These are phyloP conservation scores for Dasyornis broadbenti DNA, from an alignment of 2,113 vertebrate species.

Conservation along the genomic window DNA sequence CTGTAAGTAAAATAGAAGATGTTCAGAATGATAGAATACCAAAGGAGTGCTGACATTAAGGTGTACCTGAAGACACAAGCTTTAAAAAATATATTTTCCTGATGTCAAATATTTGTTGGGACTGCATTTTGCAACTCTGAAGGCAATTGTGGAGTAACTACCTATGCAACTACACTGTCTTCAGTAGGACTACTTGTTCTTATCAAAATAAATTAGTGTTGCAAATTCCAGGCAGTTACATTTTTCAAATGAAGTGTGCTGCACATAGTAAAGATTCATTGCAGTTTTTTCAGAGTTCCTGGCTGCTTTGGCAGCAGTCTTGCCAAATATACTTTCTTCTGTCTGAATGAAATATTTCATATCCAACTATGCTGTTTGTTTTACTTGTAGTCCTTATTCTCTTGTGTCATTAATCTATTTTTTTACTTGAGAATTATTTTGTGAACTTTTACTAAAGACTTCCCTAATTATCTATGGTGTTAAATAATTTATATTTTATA, in stretches of 20 bases:
- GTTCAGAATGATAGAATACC: background rate
- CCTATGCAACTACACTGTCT: background rate
- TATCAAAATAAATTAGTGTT: background rate
- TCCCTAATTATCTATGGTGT: background rate
- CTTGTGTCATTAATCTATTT: slow-evolving; percentile 26
- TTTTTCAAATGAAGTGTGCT: slow-evolving; percentile 20
- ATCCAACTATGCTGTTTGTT: slow-evolving; percentile 13
- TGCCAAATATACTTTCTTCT: slow-evolving; percentile 31
- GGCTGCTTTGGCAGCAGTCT: slow-evolving; percentile 4
- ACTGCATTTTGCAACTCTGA: background rate
- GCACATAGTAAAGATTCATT: background rate
- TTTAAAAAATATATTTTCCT: background rate
- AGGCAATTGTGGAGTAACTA: background rate
- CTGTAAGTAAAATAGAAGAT: background rate
- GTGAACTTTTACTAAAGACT: slow-evolving; percentile 16
- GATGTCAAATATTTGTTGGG: background rate
- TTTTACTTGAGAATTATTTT: slow-evolving; percentile 49
- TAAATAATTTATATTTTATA: slow-evolving; percentile 44
- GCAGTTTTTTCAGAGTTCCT: slow-evolving; percentile 32
- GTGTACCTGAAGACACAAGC: background rate
- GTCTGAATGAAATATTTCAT: slow-evolving; percentile 27
- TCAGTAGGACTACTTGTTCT: background rate
- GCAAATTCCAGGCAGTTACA: background rate
- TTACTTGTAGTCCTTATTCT: slow-evolving; percentile 23
- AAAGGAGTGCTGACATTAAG: background rate